Conservation (phyloP, 2,797 vertebrate species). For the Anabacerthia variegaticeps region DNA sequence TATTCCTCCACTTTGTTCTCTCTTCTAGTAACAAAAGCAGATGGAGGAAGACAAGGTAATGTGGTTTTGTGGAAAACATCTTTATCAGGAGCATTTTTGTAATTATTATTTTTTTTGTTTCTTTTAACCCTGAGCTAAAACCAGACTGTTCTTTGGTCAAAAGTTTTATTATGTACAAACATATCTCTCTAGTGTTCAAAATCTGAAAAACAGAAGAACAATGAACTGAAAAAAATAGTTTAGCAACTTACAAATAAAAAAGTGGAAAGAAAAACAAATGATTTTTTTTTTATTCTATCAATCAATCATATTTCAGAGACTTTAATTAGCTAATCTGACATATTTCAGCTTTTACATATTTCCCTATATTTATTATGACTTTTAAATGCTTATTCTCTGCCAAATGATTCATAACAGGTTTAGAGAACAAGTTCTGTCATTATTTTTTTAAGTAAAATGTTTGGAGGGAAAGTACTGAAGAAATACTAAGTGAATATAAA, state of each 20-base stretch:
- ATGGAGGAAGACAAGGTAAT: neutral
- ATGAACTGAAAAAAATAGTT: neutral
- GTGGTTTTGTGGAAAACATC: neutral
- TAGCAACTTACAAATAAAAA: neutral
- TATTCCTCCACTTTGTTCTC: neutral
- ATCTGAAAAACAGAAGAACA: neutral
- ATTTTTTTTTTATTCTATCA: neutral
- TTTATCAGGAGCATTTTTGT: neutral
- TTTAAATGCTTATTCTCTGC: slow-evolving; percentile 18
- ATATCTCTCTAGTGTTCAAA: neutral
- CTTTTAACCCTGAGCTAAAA: neutral
- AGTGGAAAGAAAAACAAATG: neutral
- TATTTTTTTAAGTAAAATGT: neutral
- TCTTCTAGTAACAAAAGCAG: neutral
- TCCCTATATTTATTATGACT: neutral
- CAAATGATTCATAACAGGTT: neutral
- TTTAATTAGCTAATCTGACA: slow-evolving; percentile 11
- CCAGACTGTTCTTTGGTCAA: neutral
- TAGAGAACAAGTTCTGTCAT: neutral
- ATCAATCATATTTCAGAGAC: neutral
- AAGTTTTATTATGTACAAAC: neutral
- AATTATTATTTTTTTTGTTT: neutral
- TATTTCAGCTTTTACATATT: neutral
- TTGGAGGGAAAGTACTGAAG: neutral
- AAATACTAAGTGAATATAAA: neutral